Conservation (phyloP, 2,113 vertebrate genomes). For the Capreolus pygargus region DNA sequence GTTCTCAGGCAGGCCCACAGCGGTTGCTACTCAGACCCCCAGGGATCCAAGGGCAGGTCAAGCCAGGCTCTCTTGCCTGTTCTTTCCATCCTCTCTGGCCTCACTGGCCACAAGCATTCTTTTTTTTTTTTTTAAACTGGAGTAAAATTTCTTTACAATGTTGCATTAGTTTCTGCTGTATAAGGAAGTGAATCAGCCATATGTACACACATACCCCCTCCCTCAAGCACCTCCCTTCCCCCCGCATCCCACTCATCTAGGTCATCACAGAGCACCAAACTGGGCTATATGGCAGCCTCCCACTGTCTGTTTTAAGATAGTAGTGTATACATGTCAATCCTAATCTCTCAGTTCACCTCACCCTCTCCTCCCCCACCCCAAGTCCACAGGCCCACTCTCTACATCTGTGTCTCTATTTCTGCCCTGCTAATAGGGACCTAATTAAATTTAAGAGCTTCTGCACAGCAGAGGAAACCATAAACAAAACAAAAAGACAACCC, state of each 20-base stretch:
- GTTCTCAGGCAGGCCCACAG: background rate
- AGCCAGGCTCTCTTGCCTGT: background rate
- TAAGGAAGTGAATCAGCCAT: background rate
- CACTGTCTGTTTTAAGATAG: background rate
- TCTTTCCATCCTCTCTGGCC: fast-evolving
- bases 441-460: background rate
- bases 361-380: background rate
- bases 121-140: background rate
- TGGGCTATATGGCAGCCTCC: background rate
- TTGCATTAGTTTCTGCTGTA: background rate
- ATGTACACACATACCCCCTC: background rate
- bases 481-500: background rate
- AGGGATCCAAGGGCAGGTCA: background rate
- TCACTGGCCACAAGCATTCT: fast-evolving
- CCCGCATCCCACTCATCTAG: background rate
- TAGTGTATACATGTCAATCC: background rate
- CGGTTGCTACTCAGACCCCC: fast-evolving
- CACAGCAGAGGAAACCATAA: background rate
- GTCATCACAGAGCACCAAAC: background rate
- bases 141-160: background rate
- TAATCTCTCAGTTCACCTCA: background rate
- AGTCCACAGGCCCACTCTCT: background rate
- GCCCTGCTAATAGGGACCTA: background rate
- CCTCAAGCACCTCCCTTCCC: background rate
- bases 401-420: background rate